These are phyloP conservation scores for Vanacampus margaritifer DNA, from an alignment of 2,113 vertebrate genomes.

Conservation along the genomic window DNA sequence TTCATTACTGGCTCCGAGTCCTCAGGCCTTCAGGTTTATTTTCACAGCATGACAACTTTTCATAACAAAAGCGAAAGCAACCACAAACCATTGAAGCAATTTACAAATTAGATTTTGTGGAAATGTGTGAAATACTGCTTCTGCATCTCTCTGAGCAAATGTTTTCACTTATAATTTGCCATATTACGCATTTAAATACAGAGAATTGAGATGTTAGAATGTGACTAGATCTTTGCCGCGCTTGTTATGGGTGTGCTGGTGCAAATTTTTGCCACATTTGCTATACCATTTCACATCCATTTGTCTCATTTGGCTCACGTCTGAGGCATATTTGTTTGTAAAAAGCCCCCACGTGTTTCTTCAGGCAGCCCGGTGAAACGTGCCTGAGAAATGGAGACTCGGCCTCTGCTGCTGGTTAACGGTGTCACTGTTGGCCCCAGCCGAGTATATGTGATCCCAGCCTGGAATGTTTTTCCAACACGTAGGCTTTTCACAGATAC, in stretches of 20 bases:
- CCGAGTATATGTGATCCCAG: slow-evolving; percentile 66
- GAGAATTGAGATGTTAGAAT: slow-evolving; percentile 8
- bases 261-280: slow-evolving; percentile 12
- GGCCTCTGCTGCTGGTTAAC: slow-evolving; percentile 52
- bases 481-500: slow-evolving; percentile 67
- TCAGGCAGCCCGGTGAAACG: slow-evolving; percentile 49
- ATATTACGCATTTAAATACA: slow-evolving; percentile 38
- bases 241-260: not conserved
- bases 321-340: slow-evolving; percentile 14
- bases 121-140: slow-evolving; percentile 55
- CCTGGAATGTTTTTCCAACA: slow-evolving; percentile 73
- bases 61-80: slow-evolving; percentile 60
- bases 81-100: slow-evolving; percentile 66
- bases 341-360: slow-evolving; percentile 43
- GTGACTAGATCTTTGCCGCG: not conserved
- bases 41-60: slow-evolving; percentile 64
- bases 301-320: slow-evolving; percentile 22
- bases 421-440: slow-evolving; percentile 47
- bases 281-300: slow-evolving; percentile 10
- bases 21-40: slow-evolving; percentile 62
- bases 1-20: slow-evolving; percentile 62
- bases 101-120: slow-evolving; percentile 64
- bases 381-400: slow-evolving; percentile 63
- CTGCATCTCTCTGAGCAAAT: slow-evolving; percentile 45
- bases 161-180: slow-evolving; percentile 47